Conservation (phyloP, 2,797 vertebrate genomes). For the Diceros bicornis region DNA sequence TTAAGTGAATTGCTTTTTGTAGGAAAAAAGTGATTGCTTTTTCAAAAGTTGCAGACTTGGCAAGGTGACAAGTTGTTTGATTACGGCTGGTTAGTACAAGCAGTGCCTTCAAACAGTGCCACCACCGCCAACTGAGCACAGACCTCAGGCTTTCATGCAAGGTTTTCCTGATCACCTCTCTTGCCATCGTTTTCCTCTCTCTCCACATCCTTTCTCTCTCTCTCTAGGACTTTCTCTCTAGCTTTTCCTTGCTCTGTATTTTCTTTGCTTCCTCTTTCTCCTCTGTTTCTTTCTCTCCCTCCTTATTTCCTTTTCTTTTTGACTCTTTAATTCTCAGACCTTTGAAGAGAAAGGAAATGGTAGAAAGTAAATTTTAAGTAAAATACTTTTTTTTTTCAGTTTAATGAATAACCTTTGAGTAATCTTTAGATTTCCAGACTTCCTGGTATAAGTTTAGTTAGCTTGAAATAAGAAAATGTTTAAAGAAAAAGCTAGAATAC, state of each 20-base stretch:
- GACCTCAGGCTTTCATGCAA: neutral
- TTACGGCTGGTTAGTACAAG: conserved; percentile 59
- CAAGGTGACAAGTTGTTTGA: conserved; percentile 61
- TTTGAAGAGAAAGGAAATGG: neutral
- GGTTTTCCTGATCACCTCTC: neutral
- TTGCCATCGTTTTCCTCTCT: neutral
- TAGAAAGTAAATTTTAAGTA: conserved; percentile 40
- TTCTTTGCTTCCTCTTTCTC: neutral
- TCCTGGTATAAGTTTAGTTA: conserved; percentile 13
- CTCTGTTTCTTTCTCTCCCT: neutral
- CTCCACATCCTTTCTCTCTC: neutral
- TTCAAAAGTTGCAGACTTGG: conserved; percentile 78
- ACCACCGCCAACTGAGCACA: fast-evolving
- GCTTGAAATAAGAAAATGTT: neutral
- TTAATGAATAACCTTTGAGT: conserved; percentile 33
- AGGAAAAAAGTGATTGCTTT: conserved; percentile 76
- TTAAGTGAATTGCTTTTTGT: conserved; percentile 73
- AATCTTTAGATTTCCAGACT: neutral
- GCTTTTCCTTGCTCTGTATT: neutral
- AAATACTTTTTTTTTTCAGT: neutral
- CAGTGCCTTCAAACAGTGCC: neutral
- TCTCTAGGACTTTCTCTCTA: fast-evolving
- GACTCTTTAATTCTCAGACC: neutral
- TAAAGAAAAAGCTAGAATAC: neutral
- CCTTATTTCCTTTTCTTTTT: neutral